Evolutionary conservation across 1,140 invertebrate genomes (phyloP).

Genomic region (Frieseomelitta varia): DNA sequence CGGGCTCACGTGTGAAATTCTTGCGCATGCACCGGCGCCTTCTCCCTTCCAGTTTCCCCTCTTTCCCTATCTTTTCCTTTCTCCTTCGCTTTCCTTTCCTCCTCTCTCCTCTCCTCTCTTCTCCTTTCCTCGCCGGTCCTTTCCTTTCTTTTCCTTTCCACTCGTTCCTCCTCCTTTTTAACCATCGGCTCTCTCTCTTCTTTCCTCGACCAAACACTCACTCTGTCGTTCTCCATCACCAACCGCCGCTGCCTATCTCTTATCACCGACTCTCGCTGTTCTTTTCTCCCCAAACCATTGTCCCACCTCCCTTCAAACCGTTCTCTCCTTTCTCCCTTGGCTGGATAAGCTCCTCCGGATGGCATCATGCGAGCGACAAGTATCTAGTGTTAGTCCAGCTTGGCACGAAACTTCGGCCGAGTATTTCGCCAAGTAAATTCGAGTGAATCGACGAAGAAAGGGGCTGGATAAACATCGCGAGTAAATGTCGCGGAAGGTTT

Average conservation of each 20-base stretch:
- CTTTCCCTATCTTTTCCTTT: conserved; percentile 20
- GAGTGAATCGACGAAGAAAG: conserved; percentile 28
- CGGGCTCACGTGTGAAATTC: conserved; percentile 80
- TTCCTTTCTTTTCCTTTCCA: neutral
- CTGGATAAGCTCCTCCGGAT: conserved; percentile 57
- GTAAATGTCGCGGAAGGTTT: neutral
- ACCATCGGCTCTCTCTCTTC: neutral
- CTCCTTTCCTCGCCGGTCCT: conserved; percentile 25
- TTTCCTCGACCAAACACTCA: neutral
- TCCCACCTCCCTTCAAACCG: conserved; percentile 15
- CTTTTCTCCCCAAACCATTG: conserved; percentile 30
- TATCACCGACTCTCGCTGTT: conserved; percentile 39
- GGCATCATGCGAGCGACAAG: conserved; percentile 62
- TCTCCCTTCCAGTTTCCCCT: conserved; percentile 45
- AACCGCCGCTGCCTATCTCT: neutral
- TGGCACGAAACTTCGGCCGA: conserved; percentile 40
- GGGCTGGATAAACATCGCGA: neutral
- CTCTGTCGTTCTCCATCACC: neutral
- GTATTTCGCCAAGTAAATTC: conserved; percentile 56
- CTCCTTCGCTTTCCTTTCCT: neutral
- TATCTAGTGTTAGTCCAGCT: conserved; percentile 55
- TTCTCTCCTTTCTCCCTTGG: conserved; percentile 35
- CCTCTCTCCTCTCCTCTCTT: neutral
- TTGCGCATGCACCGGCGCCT: conserved; percentile 78
- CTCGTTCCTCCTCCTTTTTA: neutral